These are phyloP conservation scores for Dasyornis broadbenti DNA, from an alignment of 2,113 vertebrate genomes.

Conservation along the genomic window DNA sequence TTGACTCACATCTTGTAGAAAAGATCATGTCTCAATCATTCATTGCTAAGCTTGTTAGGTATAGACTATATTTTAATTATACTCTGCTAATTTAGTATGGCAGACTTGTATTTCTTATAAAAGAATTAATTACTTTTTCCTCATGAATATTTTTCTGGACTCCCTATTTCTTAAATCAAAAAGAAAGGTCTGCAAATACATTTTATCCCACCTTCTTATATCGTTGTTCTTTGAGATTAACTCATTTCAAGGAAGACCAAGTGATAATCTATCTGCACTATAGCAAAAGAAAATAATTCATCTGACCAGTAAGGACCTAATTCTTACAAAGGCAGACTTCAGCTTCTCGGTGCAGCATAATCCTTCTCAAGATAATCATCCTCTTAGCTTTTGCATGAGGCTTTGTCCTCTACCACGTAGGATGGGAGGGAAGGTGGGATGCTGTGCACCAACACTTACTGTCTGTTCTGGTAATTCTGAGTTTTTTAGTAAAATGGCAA, in stretches of 20 bases:
- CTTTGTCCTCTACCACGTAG: background rate
- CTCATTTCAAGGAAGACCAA: background rate
- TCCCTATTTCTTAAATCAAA: background rate
- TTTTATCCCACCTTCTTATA: background rate
- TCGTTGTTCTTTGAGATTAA: background rate
- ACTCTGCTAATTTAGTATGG: background rate
- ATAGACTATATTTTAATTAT: background rate
- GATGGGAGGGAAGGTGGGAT: background rate
- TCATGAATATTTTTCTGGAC: background rate
- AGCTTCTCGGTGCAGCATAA: background rate
- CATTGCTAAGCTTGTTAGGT: background rate
- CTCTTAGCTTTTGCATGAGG: background rate
- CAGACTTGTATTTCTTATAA: background rate
- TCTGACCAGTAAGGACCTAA: background rate
- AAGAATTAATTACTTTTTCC: background rate
- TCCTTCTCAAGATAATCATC: slow-evolving; percentile 8
- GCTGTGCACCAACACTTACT: background rate
- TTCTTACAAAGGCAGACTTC: slow-evolving; percentile 2
- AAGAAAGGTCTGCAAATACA: background rate
- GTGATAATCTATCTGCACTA: background rate
- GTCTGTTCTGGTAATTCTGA: background rate
- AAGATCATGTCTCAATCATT: background rate
- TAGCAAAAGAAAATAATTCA: background rate
- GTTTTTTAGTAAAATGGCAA: background rate
- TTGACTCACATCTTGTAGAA: background rate